Evolutionary conservation across 37 sponge, comb jelly and placozoan species (phyloP).

Genomic region (Chondrosia reniformis): DNA sequence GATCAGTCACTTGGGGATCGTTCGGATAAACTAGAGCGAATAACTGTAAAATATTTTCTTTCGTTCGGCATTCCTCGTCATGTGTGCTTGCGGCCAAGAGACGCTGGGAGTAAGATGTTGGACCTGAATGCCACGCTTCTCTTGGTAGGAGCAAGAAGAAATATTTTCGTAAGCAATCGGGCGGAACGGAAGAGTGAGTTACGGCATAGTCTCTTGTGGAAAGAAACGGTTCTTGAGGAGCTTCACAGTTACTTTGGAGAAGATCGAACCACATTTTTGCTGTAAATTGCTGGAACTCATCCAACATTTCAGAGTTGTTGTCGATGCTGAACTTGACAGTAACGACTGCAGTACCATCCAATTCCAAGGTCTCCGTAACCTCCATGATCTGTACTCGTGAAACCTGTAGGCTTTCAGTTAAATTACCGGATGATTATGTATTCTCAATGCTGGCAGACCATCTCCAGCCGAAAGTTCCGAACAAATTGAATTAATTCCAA

Average conservation of each 20-base stretch:
- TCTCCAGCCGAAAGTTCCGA: too few relatives aligned
- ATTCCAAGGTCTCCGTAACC: neutral
- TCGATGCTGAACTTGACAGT: neutral
- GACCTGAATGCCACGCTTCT: neutral
- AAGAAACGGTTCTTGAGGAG: neutral
- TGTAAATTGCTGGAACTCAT: neutral
- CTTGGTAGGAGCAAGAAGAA: conserved; percentile 2
- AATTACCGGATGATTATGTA: too few relatives aligned
- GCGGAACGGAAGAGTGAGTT: neutral
- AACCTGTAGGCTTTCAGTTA: neutral
- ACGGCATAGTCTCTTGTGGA: neutral
- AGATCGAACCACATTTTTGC: neutral
- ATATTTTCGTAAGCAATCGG: neutral
- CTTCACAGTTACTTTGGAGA: neutral
- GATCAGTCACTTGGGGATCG: too few relatives aligned
- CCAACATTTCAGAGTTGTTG: neutral
- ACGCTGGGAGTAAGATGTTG: neutral
- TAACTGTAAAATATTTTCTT: too few relatives aligned
- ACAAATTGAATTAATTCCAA: too few relatives aligned
- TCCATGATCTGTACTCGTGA: neutral
- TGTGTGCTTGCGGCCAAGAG: neutral
- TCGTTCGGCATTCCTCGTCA: neutral
- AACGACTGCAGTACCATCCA: neutral
- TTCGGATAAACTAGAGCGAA: too few relatives aligned
- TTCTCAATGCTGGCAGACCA: too few relatives aligned